phyloP scores from a whole-genome alignment of 2,888 invertebrate genomes.

The Erpobdella octoculata region DNA sequence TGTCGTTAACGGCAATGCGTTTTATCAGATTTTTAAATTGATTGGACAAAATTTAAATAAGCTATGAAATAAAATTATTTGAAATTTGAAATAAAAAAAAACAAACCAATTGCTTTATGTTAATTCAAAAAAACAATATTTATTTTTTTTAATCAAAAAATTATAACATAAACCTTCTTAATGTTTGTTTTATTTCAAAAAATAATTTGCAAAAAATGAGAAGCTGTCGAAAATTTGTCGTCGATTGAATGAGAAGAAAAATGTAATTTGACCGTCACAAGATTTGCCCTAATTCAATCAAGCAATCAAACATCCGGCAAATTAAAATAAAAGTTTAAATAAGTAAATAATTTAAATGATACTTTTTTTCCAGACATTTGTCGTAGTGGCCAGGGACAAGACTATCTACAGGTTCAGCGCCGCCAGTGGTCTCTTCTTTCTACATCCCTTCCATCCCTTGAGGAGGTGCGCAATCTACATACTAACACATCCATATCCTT shows the following conservation, averaged over 20 bases:
- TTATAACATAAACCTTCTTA: not conserved
- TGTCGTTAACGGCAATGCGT: too few relatives aligned
- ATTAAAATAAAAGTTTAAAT: not conserved
- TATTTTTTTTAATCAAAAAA: not conserved
- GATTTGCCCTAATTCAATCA: too few relatives aligned
- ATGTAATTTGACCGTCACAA: too few relatives aligned
- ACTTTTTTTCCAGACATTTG: constrained; percentile 75
- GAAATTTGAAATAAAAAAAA: too few relatives aligned
- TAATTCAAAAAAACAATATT: not conserved
- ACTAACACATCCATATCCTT: constrained; percentile 77
- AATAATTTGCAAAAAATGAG: too few relatives aligned
- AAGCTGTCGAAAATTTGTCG: too few relatives aligned
- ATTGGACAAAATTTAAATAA: too few relatives aligned
- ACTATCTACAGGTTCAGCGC: constrained; percentile 98
- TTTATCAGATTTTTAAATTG: too few relatives aligned
- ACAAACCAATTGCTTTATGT: not conserved
- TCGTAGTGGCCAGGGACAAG: constrained; percentile 95
- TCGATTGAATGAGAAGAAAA: too few relatives aligned
- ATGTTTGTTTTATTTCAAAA: not conserved
- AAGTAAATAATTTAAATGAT: not conserved
- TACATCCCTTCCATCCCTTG: constrained; percentile 94
- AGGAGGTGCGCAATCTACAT: constrained; percentile 95
- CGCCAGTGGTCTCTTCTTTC: constrained; percentile 84
- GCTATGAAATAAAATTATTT: too few relatives aligned
- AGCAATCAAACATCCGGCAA: too few relatives aligned